Evolutionary conservation across 2,113 vertebrate genomes (phyloP), one percentile per base, ranked within the genome.

Genomic region (Parotia lawesii): DNA sequence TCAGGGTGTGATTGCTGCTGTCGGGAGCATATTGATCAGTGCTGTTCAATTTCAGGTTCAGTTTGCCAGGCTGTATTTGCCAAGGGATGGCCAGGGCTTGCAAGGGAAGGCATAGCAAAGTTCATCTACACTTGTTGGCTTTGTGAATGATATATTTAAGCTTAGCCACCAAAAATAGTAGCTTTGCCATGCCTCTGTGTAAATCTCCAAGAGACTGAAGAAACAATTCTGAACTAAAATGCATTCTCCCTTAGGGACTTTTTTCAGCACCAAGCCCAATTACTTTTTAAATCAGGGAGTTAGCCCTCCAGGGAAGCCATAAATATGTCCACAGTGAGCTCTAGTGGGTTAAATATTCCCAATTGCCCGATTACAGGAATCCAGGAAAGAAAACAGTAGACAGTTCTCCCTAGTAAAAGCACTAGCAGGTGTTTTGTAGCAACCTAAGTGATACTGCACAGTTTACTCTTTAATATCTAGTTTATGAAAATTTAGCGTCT

Each of bases 261-360:
- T 72, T 86, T 94, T 74, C 77, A 74, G 62, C 45, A 61, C 15
- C 22, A n/a, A 83, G 42, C 57, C 51, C 0, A 83, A 62, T 86
- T 84, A 69, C 37, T 73, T 96, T 88, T 89, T 87, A 90, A 94
- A 75, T 61, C 7, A 48, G 10, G 22, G 9, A 2, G 20, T 83
- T 71, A 61, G 42, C 7, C 45, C 90, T 89, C 44, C 4, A 72
- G 62, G 33, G 67, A 91, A 91, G 54, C 57, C 19, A 19, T 88
- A 79, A 44, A 90, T 53, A 28, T 13, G 15, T 76, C 62, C 16
- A 45, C 38, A 92, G 80, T 69, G 58, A 84, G 56, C 75, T 80
- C 40, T 44, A 92, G 29, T 37, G 35, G 11, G 15, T 75, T 90
- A n/a, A 75, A 50, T 83, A 87, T 85, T 96, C 87, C 40, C 51